These are phyloP conservation scores for Cisticola juncidis DNA, from an alignment of 2,113 vertebrate species.

Conservation along the genomic window DNA sequence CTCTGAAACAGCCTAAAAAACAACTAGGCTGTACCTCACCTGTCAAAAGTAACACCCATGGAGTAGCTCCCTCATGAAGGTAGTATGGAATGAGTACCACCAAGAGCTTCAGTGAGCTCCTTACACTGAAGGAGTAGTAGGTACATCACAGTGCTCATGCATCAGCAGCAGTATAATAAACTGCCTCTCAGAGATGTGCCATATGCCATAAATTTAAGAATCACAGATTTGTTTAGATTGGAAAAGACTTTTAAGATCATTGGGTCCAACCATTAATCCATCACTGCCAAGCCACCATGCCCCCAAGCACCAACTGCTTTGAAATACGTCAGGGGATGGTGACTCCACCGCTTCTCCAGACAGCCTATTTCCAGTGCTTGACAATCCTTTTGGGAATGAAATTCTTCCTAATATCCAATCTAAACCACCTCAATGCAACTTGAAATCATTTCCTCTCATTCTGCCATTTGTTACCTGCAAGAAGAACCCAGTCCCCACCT, in stretches of 20 bases:
- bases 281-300: background rate
- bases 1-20: background rate
- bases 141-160: background rate
- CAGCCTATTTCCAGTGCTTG: background rate
- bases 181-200: background rate
- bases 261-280: background rate
- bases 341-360: background rate
- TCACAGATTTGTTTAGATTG: background rate
- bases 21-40: background rate
- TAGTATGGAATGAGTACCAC: rapidly evolving
- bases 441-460: background rate
- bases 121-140: background rate
- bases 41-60: background rate
- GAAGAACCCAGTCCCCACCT: background rate
- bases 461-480: background rate
- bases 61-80: background rate
- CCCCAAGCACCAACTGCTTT: background rate
- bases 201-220: background rate
- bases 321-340: background rate
- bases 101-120: rapidly evolving
- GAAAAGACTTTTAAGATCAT: background rate
- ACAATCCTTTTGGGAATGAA: background rate
- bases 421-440: background rate
- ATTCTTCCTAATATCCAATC: background rate
- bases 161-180: background rate